Evolutionary conservation across 2,888 invertebrate genomes (phyloP).

Genomic region (Seladonia tumulorum): DNA sequence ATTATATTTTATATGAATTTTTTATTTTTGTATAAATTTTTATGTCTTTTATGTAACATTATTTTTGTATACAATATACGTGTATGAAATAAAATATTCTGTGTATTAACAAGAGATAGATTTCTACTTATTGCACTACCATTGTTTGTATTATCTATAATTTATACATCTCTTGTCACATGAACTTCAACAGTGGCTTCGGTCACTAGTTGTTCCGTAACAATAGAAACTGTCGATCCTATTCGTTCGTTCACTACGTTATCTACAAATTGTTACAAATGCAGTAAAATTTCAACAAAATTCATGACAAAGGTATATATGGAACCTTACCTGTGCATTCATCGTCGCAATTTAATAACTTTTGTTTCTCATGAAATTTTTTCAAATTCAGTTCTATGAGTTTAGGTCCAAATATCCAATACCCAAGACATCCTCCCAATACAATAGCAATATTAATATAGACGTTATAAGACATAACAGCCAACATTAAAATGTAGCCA

Average conservation of each 20-base stretch:
- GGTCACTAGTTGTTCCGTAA: slow-evolving; percentile 75
- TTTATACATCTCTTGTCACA: slow-evolving; percentile 45
- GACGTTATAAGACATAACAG: slow-evolving; percentile 90
- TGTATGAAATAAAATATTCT: slow-evolving; percentile 27
- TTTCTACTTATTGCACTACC: slow-evolving; percentile 20
- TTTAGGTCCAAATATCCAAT: slow-evolving; percentile 86
- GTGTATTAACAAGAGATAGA: slow-evolving; percentile 17
- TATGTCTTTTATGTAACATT: neutral
- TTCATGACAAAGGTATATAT: neutral
- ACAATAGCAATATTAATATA: slow-evolving; percentile 88
- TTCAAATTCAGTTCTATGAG: slow-evolving; percentile 85
- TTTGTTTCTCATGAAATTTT: slow-evolving; percentile 81
- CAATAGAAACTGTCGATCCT: slow-evolving; percentile 72
- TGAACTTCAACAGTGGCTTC: slow-evolving; percentile 78
- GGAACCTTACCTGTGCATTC: slow-evolving; percentile 77
- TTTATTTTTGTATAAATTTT: neutral
- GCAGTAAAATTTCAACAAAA: neutral
- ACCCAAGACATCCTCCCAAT: slow-evolving; percentile 87
- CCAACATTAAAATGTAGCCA: slow-evolving; percentile 90
- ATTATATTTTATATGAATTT: neutral
- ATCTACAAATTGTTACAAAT: slow-evolving; percentile 67
- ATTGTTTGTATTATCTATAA: slow-evolving; percentile 3
- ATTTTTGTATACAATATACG: slow-evolving; percentile 4
- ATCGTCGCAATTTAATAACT: slow-evolving; percentile 74
- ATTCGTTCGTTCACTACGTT: slow-evolving; percentile 71